A percentile compares a stretch with the other conserved stretches of the same genome.
Evolutionary conservation across 2,113 vertebrate species (phyloP).

Genomic region (Dolichallabes microphthalmus): DNA sequence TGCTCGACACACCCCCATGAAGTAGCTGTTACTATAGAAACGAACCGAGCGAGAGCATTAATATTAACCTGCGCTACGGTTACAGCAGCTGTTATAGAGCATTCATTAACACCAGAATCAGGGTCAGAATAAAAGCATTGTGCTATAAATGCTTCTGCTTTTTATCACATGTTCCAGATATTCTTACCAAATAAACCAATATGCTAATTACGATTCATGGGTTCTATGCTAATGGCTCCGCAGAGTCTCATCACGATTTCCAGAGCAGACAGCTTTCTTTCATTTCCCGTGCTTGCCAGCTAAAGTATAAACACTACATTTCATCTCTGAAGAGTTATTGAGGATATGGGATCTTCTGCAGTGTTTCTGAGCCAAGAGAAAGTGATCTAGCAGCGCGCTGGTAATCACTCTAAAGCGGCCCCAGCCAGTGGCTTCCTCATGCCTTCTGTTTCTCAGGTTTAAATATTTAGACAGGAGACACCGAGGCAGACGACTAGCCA

Average conservation of each 20-base stretch:
- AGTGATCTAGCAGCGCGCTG: slow-evolving; percentile 42
- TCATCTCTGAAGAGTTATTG: slow-evolving; percentile 54
- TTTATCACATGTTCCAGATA: not conserved
- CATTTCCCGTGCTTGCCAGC: not conserved
- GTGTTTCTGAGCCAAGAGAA: slow-evolving; percentile 29
- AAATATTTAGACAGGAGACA: slow-evolving; percentile 47
- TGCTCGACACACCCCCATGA: not conserved
- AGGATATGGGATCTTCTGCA: slow-evolving; percentile 43
- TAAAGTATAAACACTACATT: slow-evolving; percentile 40
- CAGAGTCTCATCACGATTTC: not conserved
- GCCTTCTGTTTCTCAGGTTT: slow-evolving; percentile 7
- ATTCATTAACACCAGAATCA: not conserved
- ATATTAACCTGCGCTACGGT: not conserved
- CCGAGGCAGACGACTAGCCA: slow-evolving; percentile 35
- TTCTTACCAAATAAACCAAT: not conserved
- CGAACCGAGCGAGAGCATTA: not conserved
- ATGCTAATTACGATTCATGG: slow-evolving; percentile 6
- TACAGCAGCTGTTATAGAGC: not conserved
- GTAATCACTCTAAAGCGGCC: slow-evolving; percentile 42
- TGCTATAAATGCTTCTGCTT: not conserved
- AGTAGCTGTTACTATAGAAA: not conserved
- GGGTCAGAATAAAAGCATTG: not conserved
- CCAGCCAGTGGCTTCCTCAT: slow-evolving; percentile 21
- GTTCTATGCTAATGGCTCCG: not conserved
- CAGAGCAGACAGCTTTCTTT: not conserved